Conservation (phyloP, 1,140 invertebrate genomes). For the Mamestra configurata region DNA sequence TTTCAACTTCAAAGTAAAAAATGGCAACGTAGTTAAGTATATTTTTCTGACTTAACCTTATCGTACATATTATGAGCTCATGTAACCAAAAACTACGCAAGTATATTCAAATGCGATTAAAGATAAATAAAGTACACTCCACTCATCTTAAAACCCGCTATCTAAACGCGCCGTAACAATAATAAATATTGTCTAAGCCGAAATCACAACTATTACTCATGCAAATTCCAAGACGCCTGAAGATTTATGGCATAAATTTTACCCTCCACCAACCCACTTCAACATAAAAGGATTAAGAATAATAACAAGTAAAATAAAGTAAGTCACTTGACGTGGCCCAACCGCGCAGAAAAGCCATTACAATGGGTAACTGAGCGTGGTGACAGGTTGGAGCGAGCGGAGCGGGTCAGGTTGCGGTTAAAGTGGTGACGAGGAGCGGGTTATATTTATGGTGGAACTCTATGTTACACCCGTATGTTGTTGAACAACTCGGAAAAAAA, state of each 20-base stretch:
- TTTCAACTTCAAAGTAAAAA: too few species aligned
- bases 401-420: too few species aligned
- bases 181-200: conserved; percentile 6
- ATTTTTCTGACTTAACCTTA: too few species aligned
- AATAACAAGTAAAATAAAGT: conserved; percentile 15
- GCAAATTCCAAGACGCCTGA: conserved; percentile 11
- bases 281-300: conserved; percentile 21
- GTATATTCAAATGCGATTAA: too few species aligned
- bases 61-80: too few species aligned
- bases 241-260: conserved; percentile 23
- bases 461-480: too few species aligned
- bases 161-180: background rate
- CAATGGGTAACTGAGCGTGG: conserved; percentile 2
- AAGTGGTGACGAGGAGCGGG: background rate
- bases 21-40: too few species aligned
- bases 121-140: background rate
- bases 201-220: conserved; percentile 5
- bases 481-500: too few species aligned
- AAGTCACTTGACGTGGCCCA: background rate
- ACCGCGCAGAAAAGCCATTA: conserved; percentile 10
- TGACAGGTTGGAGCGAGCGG: conserved; percentile 3
- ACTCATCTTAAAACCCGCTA: background rate
- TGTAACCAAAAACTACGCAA: too few species aligned
- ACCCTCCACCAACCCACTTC: background rate
- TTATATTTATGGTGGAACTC: too few species aligned